Percentiles rank a stretch among this genome's conserved stretches.
Evolutionary conservation across 2,797 vertebrate species (phyloP).

Genomic region (Artibeus jamaicensis): DNA sequence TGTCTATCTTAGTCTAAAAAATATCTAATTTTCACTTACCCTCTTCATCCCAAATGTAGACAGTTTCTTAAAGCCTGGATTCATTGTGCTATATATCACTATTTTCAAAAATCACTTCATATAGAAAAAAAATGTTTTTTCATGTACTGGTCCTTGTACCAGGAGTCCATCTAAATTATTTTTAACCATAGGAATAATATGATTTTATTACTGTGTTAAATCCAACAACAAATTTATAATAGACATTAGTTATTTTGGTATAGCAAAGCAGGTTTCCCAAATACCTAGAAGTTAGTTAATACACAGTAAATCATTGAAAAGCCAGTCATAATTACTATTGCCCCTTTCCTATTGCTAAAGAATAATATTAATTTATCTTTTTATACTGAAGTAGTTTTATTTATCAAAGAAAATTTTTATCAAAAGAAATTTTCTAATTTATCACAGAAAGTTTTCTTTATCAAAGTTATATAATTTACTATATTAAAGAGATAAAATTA

Average conservation of each 20-base stretch:
- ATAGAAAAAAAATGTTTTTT: neutral
- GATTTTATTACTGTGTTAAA: neutral
- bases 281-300: neutral
- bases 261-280: neutral
- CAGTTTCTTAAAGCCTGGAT: neutral
- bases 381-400: slow-evolving; percentile 23
- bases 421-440: no score
- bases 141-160: neutral
- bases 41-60: neutral
- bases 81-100: neutral
- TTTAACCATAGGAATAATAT: slow-evolving; percentile 15
- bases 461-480: neutral
- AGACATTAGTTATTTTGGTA: neutral
- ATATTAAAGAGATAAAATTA: neutral
- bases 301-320: neutral
- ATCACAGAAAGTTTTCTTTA: slow-evolving; percentile 39
- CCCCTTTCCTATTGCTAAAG: neutral
- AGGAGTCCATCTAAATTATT: slow-evolving; percentile 35
- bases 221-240: neutral
- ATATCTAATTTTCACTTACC: neutral
- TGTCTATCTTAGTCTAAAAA: neutral
- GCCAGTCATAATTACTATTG: neutral
- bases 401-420: slow-evolving; percentile 33
- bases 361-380: neutral
- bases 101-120: slow-evolving; percentile 3